Conservation (phyloP, 2,797 vertebrate species). For the Enteromius argenteus region DNA sequence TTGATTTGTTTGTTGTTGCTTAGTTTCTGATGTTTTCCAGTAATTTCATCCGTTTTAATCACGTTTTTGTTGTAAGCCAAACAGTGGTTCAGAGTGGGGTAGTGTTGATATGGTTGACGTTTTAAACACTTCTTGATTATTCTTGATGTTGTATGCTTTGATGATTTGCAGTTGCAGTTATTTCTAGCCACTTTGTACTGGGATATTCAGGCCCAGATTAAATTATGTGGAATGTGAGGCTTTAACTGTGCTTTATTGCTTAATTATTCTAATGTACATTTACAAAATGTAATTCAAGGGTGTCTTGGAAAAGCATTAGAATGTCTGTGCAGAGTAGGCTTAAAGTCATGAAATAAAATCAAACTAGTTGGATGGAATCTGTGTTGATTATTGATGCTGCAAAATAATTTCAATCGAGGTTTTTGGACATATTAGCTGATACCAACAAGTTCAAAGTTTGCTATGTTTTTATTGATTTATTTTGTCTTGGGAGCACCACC, state of each 20-base stretch:
- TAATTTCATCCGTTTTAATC: conserved; percentile 45
- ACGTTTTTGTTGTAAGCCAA: conserved; percentile 47
- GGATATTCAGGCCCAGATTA: conserved; percentile 51
- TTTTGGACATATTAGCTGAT: not conserved
- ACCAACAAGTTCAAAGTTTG: not conserved
- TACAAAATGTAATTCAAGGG: conserved; percentile 55
- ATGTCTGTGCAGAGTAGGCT: conserved; percentile 30
- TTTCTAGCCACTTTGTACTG: conserved; percentile 53
- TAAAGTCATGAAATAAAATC: conserved; percentile 48
- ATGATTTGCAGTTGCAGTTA: conserved; percentile 60
- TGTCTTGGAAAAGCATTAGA: conserved; percentile 47
- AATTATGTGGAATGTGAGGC: conserved; percentile 63
- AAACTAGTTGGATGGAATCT: conserved; percentile 40
- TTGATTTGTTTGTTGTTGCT: conserved; percentile 33
- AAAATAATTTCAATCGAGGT: not conserved
- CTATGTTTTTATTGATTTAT: not conserved
- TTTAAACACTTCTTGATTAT: conserved; percentile 40
- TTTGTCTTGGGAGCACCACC: not conserved
- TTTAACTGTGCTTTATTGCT: conserved; percentile 63
- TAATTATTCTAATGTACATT: conserved; percentile 63
- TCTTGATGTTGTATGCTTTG: conserved; percentile 60
- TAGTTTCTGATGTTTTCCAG: conserved; percentile 29
- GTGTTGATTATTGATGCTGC: conserved; percentile 4
- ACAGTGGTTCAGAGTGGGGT: conserved; percentile 45
- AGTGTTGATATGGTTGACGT: conserved; percentile 52